Conservation (phyloP, 2,888 invertebrate species). For the Apodemia duryi region DNA sequence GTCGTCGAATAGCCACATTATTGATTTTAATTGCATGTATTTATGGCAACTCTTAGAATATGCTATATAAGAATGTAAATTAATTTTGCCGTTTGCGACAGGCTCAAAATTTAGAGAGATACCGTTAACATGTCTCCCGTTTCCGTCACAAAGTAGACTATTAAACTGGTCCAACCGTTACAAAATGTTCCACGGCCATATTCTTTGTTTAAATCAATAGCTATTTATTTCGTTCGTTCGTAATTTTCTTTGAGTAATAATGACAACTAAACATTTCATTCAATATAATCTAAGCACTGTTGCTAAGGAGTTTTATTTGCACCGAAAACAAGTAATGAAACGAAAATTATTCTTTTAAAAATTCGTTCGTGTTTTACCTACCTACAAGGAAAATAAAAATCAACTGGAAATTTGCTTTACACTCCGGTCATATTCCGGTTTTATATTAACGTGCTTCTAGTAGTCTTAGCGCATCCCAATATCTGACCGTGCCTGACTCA, state of each 20-base stretch:
- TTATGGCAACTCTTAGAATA: too few relatives aligned
- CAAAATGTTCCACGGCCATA: not conserved
- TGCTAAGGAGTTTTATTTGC: not conserved
- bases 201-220: constrained; percentile 8
- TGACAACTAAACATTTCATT: not conserved
- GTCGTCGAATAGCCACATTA: too few relatives aligned
- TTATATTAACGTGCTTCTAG: not conserved
- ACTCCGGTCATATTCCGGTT: not conserved
- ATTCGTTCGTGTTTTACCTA: not conserved
- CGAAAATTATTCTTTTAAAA: not conserved
- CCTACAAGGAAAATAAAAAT: not conserved
- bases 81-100: not conserved
- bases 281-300: not conserved
- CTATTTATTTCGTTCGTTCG: constrained; percentile 3
- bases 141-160: not conserved
- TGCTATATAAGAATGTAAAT: not conserved
- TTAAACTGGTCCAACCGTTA: constrained; percentile 11
- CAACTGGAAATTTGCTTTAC: not conserved
- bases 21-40: too few relatives aligned
- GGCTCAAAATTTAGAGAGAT: not conserved
- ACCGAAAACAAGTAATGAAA: not conserved
- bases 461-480: not conserved
- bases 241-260: not conserved
- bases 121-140: not conserved
- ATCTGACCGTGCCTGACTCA: not conserved